Evolutionary conservation across 1,140 invertebrate species (phyloP), one percentile per base, ranked within the genome.

Genomic region (Berghia stephanieae): DNA sequence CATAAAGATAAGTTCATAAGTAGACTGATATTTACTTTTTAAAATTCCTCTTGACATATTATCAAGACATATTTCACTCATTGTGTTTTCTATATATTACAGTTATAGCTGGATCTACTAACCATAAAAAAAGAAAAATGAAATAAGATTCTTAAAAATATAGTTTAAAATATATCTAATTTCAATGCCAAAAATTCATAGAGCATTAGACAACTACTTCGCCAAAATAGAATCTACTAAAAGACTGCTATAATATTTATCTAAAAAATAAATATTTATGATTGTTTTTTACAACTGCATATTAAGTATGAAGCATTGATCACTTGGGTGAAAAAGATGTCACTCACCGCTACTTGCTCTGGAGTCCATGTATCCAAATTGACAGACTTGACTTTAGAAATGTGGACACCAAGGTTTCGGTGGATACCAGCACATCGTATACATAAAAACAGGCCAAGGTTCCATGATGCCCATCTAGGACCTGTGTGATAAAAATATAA

Each of bases 381-480:
- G 66, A 99, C 97, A 63, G 96, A 98, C 90, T 98, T 98, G 3
- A 99, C 98, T 90, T 95, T 95, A 70, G 97, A 99, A 90, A 99
- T 98, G 88, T 99, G 98, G 21, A 99, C 97, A 27, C 98, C 96
- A 46, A 99, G 91, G 90, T 99, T 99, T 80, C 98, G 92, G 90
- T 99, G 98, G 83, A 99, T 99, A 27, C 98, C 97, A 34, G 97
- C 97, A 91, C 97, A 99, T 71, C 97, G 92, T 85, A 99, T 99
- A 89, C 98, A 99, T 8, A 99, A 90, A 88, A 99, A 99, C 85
- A 99, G 95, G 31, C 98, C 98, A 74, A 99, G 90, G 90, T 99
- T 99, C 97, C 97, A 99, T 80, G 97, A 98, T 55, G 97, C 97
- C 98, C 98, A 99, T 90, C 97, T 93, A 79, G 98, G 98, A 89